Percentiles rank a stretch among this genome's conserved stretches.
These are phyloP conservation scores for Euleptes europaea DNA, from an alignment of 2,113 vertebrate genomes.

Conservation along the genomic window DNA sequence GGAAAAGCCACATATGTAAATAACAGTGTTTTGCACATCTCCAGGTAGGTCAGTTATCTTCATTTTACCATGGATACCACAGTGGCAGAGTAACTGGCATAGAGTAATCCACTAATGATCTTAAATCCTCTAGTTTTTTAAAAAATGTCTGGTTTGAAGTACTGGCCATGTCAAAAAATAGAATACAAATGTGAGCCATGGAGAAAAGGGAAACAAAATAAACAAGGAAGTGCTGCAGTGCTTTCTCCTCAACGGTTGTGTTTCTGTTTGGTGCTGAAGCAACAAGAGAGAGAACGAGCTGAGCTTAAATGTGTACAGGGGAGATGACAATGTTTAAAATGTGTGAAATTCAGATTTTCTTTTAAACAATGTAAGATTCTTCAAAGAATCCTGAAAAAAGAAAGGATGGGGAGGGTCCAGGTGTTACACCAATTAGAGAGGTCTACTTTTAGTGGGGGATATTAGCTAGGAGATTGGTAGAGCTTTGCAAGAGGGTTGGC, in stretches of 20 bases:
- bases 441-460: too few species aligned
- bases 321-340: background rate
- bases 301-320: background rate
- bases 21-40: background rate
- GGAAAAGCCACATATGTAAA: background rate
- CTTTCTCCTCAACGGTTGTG: background rate
- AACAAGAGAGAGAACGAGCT: background rate
- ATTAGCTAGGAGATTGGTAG: too few species aligned
- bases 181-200: constrained; percentile 16
- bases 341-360: background rate
- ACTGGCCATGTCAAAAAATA: background rate
- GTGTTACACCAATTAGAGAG: too few species aligned
- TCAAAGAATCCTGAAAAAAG: too few species aligned
- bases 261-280: background rate
- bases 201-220: constrained; percentile 22
- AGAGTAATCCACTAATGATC: constrained; percentile 26
- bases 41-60: background rate
- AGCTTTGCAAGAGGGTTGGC: too few species aligned
- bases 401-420: background rate
- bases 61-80: constrained; percentile 14
- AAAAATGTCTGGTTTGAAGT: background rate
- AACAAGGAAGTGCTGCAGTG: background rate
- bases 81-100: constrained; percentile 46
- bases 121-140: background rate
- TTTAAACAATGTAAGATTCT: too few species aligned